These are phyloP conservation scores for Drosophila percnosoma DNA, from an alignment of 2,888 invertebrate genomes.

Conservation along the genomic window DNA sequence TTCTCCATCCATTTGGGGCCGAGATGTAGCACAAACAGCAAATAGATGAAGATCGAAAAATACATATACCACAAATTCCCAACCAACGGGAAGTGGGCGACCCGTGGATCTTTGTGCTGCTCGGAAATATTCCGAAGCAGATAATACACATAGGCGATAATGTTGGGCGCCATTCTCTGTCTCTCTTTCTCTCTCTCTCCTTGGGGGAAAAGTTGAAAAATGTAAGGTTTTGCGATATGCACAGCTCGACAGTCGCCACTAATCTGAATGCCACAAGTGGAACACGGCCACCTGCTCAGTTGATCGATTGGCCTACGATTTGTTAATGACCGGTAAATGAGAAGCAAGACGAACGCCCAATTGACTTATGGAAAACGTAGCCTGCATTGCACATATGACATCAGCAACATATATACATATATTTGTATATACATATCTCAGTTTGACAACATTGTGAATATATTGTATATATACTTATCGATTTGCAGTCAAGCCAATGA, in stretches of 20 bases:
- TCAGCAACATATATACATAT: neutral
- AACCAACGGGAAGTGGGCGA: slow-evolving; percentile 88
- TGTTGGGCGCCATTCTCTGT: slow-evolving; percentile 59
- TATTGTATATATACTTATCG: neutral
- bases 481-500: neutral
- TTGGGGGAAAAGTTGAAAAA: neutral
- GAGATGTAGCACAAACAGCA: slow-evolving; percentile 89
- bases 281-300: slow-evolving; percentile 18
- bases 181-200: slow-evolving; percentile 8
- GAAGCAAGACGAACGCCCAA: slow-evolving; percentile 30
- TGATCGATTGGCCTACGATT: neutral
- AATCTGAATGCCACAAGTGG: slow-evolving; percentile 41
- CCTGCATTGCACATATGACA: neutral
- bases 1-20: slow-evolving; percentile 91
- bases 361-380: slow-evolving; percentile 52
- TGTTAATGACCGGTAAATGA: slow-evolving; percentile 70
- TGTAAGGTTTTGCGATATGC: slow-evolving; percentile 17
- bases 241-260: slow-evolving; percentile 40
- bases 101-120: slow-evolving; percentile 82
- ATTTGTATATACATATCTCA: neutral
- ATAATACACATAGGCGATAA: slow-evolving; percentile 70
- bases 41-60: slow-evolving; percentile 87
- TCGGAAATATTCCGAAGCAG: slow-evolving; percentile 58
- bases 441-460: slow-evolving; percentile 13
- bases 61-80: slow-evolving; percentile 88